phyloP scores from a whole-genome alignment of 2,797 vertebrate genomes.

The Linurgus olivaceus region DNA sequence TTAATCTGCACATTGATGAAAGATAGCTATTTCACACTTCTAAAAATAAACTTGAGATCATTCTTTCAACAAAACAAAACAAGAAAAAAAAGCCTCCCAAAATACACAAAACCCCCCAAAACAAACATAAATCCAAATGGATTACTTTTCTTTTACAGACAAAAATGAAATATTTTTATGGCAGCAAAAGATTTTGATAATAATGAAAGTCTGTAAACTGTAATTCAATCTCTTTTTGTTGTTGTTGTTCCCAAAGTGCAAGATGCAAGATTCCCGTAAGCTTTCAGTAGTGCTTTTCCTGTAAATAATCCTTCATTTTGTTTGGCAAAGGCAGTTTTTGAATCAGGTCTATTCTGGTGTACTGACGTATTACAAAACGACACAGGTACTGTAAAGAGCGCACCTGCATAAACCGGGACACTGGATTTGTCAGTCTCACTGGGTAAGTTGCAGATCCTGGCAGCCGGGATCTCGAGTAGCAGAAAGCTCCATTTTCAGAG shows the following conservation, averaged over 20 bases:
- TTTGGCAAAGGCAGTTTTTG: slow-evolving; percentile 99
- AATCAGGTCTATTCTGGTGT: slow-evolving; percentile 97
- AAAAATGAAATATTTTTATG: slow-evolving; percentile 82
- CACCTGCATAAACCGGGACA: slow-evolving; percentile 99
- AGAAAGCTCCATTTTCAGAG: slow-evolving; percentile 98
- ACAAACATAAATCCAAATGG: slow-evolving; percentile 60
- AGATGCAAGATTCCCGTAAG: slow-evolving; percentile 84
- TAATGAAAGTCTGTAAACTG: slow-evolving; percentile 90
- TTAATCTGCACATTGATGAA: slow-evolving; percentile 78
- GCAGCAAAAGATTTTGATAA: slow-evolving; percentile 81
- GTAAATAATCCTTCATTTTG: slow-evolving; percentile 99
- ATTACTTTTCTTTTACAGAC: slow-evolving; percentile 69
- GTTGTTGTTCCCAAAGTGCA: slow-evolving; percentile 93
- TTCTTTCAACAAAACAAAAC: slow-evolving; percentile 54
- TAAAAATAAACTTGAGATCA: slow-evolving; percentile 69
- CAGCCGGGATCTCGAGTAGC: slow-evolving; percentile 94
- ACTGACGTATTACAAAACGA: slow-evolving; percentile 97
- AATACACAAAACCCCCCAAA: slow-evolving; percentile 32
- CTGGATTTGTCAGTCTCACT: slow-evolving; percentile 94
- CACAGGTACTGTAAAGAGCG: slow-evolving; percentile 98
- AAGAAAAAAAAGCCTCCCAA: slow-evolving; percentile 31
- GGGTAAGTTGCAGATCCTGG: slow-evolving; percentile 98
- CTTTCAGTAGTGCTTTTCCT: slow-evolving; percentile 99
- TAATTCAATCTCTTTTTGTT: slow-evolving; percentile 81
- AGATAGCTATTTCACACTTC: slow-evolving; percentile 74